Evolutionary conservation across 1,140 invertebrate genomes (phyloP).

Genomic region (Plectus sambesii): DNA sequence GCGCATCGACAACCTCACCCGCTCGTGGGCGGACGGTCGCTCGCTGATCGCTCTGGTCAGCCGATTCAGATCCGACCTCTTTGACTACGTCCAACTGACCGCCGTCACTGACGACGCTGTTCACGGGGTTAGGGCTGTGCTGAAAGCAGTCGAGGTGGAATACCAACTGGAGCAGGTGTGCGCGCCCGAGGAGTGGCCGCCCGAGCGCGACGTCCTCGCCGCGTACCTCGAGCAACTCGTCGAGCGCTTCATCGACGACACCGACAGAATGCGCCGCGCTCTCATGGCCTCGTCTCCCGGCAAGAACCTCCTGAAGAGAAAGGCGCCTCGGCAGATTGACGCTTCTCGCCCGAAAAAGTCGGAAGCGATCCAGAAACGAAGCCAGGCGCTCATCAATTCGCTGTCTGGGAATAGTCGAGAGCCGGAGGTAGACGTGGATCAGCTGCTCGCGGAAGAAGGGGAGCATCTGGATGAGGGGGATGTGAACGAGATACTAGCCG

Average conservation of each 20-base stretch:
- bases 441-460: too few species aligned
- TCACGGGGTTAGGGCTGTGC: slow-evolving; percentile 11
- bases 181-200: too few species aligned
- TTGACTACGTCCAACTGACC: slow-evolving; percentile 10
- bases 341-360: too few species aligned
- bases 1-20: slow-evolving; percentile 19
- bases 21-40: slow-evolving; percentile 28
- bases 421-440: too few species aligned
- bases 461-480: too few species aligned
- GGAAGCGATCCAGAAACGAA: too few species aligned
- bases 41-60: slow-evolving; percentile 29
- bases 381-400: too few species aligned
- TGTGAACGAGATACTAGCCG: too few species aligned
- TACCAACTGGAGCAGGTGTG: slow-evolving; percentile 18
- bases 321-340: too few species aligned
- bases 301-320: slow-evolving; percentile 11
- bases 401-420: too few species aligned
- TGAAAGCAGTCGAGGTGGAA: slow-evolving; percentile 15
- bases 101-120: slow-evolving; percentile 6
- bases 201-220: background rate
- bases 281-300: slow-evolving; percentile 7
- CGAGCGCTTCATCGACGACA: slow-evolving; percentile 14
- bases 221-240: slow-evolving; percentile 11
- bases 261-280: too few species aligned
- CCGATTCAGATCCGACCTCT: slow-evolving; percentile 27